Base-by-base conservation (phyloP, 1,140 invertebrate genomes). In the Aphelinus atriplicis region DNA sequence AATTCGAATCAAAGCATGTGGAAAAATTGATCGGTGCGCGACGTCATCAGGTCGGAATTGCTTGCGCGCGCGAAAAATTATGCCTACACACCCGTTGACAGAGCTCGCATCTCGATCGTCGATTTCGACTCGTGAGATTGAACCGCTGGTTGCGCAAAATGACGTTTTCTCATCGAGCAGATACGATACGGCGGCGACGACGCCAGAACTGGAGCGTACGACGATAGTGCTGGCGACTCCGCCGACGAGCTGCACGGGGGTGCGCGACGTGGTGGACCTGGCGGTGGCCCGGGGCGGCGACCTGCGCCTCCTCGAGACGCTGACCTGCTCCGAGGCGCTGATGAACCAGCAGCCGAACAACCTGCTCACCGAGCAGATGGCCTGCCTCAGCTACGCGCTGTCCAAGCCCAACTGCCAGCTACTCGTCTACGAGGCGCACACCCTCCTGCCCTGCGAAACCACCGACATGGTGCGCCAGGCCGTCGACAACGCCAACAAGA, bases 141-240 rank as follows among this genome's bases (percentile, higher is more conserved):
- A 26, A 26, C 26, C 26, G 26, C 26, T 26, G 26, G 26, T 26
- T 26, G 26, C 26, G 26, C 26, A 26, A 26, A 26, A 26, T 26
- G 26, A 26, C 26, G 26, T 26, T 26, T 0, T 26, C 26, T 26
- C 26, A 26, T 26, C 26, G 26, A 26, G 26, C 58, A 86, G 85
- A 53, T 87, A 86, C 64, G 57, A 75, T 0, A 68, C 75, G 42
- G 76, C 82, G 6, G 76, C 79, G 1, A 9, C 69, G 3, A 81
- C 82, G 2, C 57, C 81, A 2, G 84, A 88, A 26, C 87, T 94
- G 76, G 91, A 94, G 72, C 90, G 91, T 42, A 93, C 93, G 0
- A 93, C 94, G 0, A 91, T 93, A 0, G 91, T 93, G 2, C 86
- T 94, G 75, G 93, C 93, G 3, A 92, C 92, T 1, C 94, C 94